Percentiles rank a stretch among this genome's conserved stretches.
These are phyloP conservation scores for Pocillopora meandrina DNA, from an alignment of 92 coral and sea anemone genomes.

Conservation along the genomic window DNA sequence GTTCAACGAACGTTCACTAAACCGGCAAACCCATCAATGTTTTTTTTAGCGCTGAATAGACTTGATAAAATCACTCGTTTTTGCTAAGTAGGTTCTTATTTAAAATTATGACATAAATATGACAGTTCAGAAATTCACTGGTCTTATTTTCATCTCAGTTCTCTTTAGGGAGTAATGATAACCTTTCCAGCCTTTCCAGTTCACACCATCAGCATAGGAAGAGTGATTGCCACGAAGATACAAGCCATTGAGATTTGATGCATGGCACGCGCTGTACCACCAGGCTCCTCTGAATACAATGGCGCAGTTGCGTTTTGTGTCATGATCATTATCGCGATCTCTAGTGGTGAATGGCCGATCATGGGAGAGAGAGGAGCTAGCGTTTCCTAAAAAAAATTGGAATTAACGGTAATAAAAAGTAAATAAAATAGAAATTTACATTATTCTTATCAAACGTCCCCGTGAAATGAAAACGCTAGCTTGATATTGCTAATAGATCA, in stretches of 20 bases:
- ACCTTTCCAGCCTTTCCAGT: slow-evolving; percentile 10
- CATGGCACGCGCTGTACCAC: slow-evolving; percentile 13
- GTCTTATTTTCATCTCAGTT: not conserved
- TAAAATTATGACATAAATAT: no score
- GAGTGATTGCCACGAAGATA: not conserved
- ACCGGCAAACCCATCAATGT: no score
- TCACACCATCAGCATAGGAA: slow-evolving; percentile 8
- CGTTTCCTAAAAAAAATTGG: slow-evolving; percentile 5
- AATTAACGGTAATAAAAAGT: no score
- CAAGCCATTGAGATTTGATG: slow-evolving; percentile 7
- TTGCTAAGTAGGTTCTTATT: no score
- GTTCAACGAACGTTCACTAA: no score
- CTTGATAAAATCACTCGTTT: no score
- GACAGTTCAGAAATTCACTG: not conserved
- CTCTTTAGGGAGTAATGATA: slow-evolving; percentile 7
- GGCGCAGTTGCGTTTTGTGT: slow-evolving; percentile 25
- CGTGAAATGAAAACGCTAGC: not conserved
- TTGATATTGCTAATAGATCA: slow-evolving; percentile 88
- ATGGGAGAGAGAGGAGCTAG: not conserved
- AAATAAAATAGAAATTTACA: no score
- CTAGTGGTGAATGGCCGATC: slow-evolving; percentile 27
- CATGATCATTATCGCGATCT: slow-evolving; percentile 40
- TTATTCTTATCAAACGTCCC: no score
- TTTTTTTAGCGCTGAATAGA: no score
- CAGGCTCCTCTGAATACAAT: not conserved